Evolutionary conservation across 2,888 invertebrate species (phyloP).

Genomic region (Cistogaster globosa): DNA sequence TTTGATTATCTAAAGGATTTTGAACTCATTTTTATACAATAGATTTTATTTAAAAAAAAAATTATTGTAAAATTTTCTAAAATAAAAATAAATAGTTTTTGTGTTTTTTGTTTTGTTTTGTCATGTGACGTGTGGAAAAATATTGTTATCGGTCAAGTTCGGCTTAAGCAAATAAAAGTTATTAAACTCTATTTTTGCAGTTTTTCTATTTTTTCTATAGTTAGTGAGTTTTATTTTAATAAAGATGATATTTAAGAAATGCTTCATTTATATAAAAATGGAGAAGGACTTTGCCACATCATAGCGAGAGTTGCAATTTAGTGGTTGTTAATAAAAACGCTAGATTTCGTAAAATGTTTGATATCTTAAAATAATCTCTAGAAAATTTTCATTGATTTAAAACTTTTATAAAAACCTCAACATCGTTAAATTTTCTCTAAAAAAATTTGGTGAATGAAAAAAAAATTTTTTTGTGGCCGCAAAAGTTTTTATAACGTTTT

Average conservation of each 20-base stretch:
- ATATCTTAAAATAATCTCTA: too few relatives aligned
- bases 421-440: not conserved
- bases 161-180: not conserved
- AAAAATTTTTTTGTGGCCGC: too few relatives aligned
- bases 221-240: not conserved
- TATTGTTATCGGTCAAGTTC: slow-evolving; percentile 45
- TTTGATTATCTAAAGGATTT: slow-evolving; percentile 66
- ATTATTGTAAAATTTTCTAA: slow-evolving; percentile 18
- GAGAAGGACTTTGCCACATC: too few relatives aligned
- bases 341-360: too few relatives aligned
- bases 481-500: too few relatives aligned
- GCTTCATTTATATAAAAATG: too few relatives aligned
- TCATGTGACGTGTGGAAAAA: not conserved
- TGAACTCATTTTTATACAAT: slow-evolving; percentile 55
- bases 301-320: too few relatives aligned
- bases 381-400: too few relatives aligned
- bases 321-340: too few relatives aligned
- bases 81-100: slow-evolving; percentile 21
- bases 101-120: slow-evolving; percentile 31
- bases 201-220: not conserved
- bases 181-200: not conserved
- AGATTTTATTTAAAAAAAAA: not conserved
- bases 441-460: not conserved
- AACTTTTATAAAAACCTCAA: not conserved
- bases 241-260: not conserved